Evolutionary conservation across 2,113 vertebrate genomes (phyloP).

Genomic region (Indri indri): DNA sequence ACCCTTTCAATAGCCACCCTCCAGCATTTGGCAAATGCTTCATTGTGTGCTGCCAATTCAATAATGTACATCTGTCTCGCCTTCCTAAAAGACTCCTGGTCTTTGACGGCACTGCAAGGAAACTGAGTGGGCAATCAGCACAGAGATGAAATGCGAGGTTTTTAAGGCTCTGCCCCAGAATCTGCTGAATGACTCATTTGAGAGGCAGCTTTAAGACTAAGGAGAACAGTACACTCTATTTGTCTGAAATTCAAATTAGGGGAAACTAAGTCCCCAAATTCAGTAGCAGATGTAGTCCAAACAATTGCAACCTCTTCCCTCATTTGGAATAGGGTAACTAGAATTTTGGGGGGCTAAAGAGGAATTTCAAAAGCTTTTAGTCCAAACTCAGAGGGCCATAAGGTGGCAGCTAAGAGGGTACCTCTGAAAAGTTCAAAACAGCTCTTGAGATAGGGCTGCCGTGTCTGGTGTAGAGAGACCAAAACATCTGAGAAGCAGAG

Average conservation of each 20-base stretch:
- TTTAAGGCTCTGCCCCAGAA: neutral
- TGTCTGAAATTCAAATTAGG: neutral
- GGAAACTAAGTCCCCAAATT: neutral
- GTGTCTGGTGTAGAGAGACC: neutral
- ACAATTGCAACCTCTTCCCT: neutral
- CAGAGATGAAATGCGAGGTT: neutral
- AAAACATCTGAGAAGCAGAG: slow-evolving; percentile 17
- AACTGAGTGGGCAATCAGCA: neutral
- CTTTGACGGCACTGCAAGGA: neutral
- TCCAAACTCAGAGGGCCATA: neutral
- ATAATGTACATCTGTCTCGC: neutral
- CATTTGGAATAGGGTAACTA: neutral
- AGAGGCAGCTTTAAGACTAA: neutral
- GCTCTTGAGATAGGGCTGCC: neutral
- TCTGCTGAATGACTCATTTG: neutral
- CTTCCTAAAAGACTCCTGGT: neutral
- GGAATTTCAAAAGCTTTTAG: neutral
- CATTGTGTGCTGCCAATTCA: neutral
- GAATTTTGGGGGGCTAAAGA: neutral
- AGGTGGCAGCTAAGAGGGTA: neutral
- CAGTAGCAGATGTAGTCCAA: neutral
- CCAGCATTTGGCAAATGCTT: neutral
- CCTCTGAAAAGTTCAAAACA: slow-evolving; percentile 1
- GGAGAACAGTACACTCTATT: neutral
- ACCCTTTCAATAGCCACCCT: neutral